These are phyloP conservation scores for Rhopalosiphum nymphaeae DNA, from an alignment of 2,888 invertebrate genomes.

Conservation along the genomic window DNA sequence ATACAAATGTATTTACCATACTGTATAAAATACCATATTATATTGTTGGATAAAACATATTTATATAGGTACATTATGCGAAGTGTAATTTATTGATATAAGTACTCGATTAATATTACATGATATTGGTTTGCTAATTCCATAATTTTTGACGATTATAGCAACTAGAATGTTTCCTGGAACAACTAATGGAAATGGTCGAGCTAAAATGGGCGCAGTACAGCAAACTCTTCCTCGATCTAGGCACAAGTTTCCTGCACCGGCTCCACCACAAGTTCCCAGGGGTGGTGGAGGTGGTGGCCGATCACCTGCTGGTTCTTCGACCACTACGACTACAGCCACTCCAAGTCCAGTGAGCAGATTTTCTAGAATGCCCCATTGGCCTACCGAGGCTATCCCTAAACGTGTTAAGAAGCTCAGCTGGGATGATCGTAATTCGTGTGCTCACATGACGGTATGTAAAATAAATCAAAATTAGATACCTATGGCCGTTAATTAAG, in stretches of 20 bases:
- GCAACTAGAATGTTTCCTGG: constrained; percentile 64
- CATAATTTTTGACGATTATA: not conserved
- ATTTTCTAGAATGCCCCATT: constrained; percentile 69
- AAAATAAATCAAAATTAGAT: not conserved
- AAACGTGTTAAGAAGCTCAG: constrained; percentile 83
- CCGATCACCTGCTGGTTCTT: constrained; percentile 66
- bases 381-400: constrained; percentile 80
- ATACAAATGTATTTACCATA: not conserved
- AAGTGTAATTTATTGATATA: not conserved
- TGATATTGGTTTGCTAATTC: not conserved
- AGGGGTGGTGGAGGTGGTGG: constrained; percentile 64
- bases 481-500: not conserved
- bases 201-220: constrained; percentile 68
- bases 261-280: constrained; percentile 69
- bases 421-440: constrained; percentile 77
- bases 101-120: not conserved
- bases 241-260: constrained; percentile 68
- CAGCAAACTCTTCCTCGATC: constrained; percentile 68
- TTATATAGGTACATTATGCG: not conserved
- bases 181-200: constrained; percentile 66
- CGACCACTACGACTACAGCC: constrained; percentile 66
- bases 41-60: not conserved
- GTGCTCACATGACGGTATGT: constrained; percentile 67
- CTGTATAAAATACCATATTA: not conserved
- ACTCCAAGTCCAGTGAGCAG: constrained; percentile 66